Evolutionary conservation across 2,888 invertebrate species (phyloP), one percentile per base, ranked within the genome.

Genomic region (Archips xylosteana): DNA sequence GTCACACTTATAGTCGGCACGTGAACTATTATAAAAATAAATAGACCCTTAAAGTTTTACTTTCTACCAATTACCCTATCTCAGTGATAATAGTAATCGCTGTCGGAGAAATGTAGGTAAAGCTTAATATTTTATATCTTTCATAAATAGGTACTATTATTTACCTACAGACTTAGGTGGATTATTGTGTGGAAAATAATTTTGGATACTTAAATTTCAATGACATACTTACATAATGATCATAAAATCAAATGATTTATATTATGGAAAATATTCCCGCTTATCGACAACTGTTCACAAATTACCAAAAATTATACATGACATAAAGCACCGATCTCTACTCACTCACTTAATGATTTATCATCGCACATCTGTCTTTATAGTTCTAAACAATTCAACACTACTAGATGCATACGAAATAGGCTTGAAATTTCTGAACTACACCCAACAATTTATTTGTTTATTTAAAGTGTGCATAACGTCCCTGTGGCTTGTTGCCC

Each of bases 401-500:
- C 45, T 23, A 23, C 60, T 60, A 60, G 60, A 36, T 36, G 13
- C 60, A n/a, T 36, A 60, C 8, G 23, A 36, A 13, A 36, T 59
- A 32, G 34, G 12, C 32, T 36, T 60, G 36, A 60, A 36, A 36
- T 8, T 60, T 36, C 15, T 42, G 23, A 62, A 39, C 12, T 23
- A 13, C 23, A 34, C n/a, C 13, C 13, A 13, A 15, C 23, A 15
- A 47, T 63, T 57, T 36, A 6, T n/a, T 12, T 45, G 1, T 13
- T 57, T 45, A 15, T 76, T 75, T 80, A 76, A 76, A 76, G 67
- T 49, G 68, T 59, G 70, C 76, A 75, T 76, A 62, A 74, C 65
- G 74, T 69, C 70, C 75, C 74, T 74, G 77, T 81, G 77, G 79
- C 78, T 75, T 76, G 72, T 74, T 76, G 75, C 73, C 75, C 62